A percentile compares a stretch with the other conserved stretches of the same genome.
phyloP scores from a whole-genome alignment of 2,888 invertebrate genomes.

The Drosophila eohydei region DNA sequence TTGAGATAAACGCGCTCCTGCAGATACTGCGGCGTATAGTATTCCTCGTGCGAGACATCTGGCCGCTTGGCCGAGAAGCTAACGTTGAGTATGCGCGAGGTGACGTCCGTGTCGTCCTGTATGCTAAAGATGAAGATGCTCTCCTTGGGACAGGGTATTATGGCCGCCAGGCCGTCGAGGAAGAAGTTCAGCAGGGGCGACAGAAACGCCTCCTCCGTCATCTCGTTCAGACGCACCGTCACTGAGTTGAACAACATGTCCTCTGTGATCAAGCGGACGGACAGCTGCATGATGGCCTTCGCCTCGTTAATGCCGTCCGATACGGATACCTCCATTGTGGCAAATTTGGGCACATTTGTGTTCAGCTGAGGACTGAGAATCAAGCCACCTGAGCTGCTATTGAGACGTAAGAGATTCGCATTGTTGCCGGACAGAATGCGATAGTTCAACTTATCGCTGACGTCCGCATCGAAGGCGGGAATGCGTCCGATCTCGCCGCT shows the following conservation, averaged over 20 bases:
- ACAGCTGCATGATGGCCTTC: slow-evolving; percentile 95
- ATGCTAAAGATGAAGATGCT: slow-evolving; percentile 97
- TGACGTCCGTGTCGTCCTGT: slow-evolving; percentile 96
- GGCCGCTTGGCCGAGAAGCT: slow-evolving; percentile 95
- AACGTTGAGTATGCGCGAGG: slow-evolving; percentile 94
- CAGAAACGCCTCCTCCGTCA: slow-evolving; percentile 96
- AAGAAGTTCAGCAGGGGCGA: slow-evolving; percentile 95
- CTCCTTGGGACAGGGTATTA: slow-evolving; percentile 95
- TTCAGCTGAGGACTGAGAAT: slow-evolving; percentile 96
- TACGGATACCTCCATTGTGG: slow-evolving; percentile 97
- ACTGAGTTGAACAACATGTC: slow-evolving; percentile 98
- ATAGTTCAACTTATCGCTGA: slow-evolving; percentile 93
- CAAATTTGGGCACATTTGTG: slow-evolving; percentile 97
- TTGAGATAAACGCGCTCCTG: slow-evolving; percentile 98
- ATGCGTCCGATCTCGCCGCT: slow-evolving; percentile 95
- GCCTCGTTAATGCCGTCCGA: slow-evolving; percentile 97
- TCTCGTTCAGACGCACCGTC: slow-evolving; percentile 95
- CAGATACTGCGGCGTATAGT: slow-evolving; percentile 94
- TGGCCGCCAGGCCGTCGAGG: slow-evolving; percentile 95
- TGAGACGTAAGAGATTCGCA: slow-evolving; percentile 93
- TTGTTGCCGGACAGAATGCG: slow-evolving; percentile 96
- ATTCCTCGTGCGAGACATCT: slow-evolving; percentile 91
- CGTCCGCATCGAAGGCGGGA: slow-evolving; percentile 97
- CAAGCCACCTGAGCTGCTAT: slow-evolving; percentile 93
- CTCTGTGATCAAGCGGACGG: slow-evolving; percentile 95